Conservation (phyloP, 2,888 invertebrate genomes). For the Leptopilina myrica region DNA sequence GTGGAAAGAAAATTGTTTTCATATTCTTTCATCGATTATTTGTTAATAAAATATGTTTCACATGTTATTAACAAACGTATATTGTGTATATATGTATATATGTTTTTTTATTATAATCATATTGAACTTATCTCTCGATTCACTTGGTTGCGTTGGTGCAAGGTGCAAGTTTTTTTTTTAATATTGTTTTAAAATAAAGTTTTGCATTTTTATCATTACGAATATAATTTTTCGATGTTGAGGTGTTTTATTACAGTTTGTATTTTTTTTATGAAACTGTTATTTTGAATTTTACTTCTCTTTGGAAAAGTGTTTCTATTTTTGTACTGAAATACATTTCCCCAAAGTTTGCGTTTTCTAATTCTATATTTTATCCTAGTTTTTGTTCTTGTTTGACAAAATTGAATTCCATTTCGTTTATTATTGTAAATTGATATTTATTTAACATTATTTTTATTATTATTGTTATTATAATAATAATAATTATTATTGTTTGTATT, state of each 20-base stretch:
- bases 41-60: not conserved
- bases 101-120: slow-evolving; percentile 3
- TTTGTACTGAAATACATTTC: too few species aligned
- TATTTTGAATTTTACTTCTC: too few species aligned
- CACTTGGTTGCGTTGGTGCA: slow-evolving; percentile 17
- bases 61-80: too few species aligned
- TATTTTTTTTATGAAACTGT: not conserved
- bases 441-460: too few species aligned
- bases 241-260: not conserved
- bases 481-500: too few species aligned
- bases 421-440: too few species aligned
- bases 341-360: too few species aligned
- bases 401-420: too few species aligned
- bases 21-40: not conserved
- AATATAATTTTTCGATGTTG: not conserved
- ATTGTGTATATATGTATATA: not conserved
- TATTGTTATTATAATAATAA: too few species aligned
- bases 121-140: slow-evolving; percentile 6
- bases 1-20: not conserved
- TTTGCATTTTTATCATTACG: not conserved
- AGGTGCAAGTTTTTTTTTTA: slow-evolving; percentile 30
- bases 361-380: too few species aligned
- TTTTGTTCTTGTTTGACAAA: too few species aligned
- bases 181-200: not conserved
- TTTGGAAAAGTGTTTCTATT: too few species aligned